Percentiles rank a stretch among this genome's conserved stretches.
Conservation (phyloP, 1,140 invertebrate species). For the Diuraphis noxia region DNA sequence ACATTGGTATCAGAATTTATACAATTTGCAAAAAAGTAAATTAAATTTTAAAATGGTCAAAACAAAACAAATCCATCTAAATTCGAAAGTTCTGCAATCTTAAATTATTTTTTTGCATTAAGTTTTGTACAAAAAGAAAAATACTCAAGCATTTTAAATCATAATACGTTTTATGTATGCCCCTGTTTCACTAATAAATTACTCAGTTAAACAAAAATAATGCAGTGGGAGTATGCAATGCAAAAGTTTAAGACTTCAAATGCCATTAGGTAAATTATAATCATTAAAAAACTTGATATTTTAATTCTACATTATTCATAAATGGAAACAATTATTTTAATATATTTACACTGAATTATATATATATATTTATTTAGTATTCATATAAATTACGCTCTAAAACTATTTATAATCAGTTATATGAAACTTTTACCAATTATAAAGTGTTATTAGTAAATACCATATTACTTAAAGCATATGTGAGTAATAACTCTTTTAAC, state of each 20-base stretch:
- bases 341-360: background rate
- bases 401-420: background rate
- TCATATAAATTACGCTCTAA: background rate
- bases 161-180: background rate
- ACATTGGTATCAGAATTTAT: background rate
- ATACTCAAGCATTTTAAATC: background rate
- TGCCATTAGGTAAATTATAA: constrained; percentile 21
- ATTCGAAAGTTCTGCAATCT: background rate
- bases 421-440: background rate
- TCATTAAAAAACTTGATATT: background rate
- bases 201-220: background rate
- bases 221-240: background rate
- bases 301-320: background rate
- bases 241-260: constrained; percentile 2
- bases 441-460: background rate
- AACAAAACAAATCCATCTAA: background rate
- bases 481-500: background rate
- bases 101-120: background rate
- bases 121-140: background rate
- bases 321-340: background rate
- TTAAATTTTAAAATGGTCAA: background rate
- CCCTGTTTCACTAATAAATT: constrained; percentile 9
- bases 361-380: background rate
- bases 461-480: background rate
- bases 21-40: background rate